Evolutionary conservation across 2,888 invertebrate species (phyloP), one percentile per base, ranked within the genome.

Genomic region (Drosophila gaucha): DNA sequence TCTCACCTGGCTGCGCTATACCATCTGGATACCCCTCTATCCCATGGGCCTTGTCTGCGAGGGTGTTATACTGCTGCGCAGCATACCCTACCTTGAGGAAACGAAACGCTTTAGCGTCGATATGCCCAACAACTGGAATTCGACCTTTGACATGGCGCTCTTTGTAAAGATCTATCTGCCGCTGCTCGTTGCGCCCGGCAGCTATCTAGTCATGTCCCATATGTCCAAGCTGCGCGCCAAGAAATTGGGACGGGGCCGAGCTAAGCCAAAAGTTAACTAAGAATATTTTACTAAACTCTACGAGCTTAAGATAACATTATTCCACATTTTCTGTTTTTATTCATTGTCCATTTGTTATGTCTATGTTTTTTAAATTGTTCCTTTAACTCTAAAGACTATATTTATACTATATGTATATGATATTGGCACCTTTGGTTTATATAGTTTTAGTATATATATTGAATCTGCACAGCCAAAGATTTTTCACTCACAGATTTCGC

Each of bases 1-100:
- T 3, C 91, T 99, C 8, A 98, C 97, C 0, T 99, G 98, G 98
- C 92, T 99, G 2, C 94, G 99, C 14, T 98, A 99, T 91, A 96
- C 97, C 0, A 93, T 97, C 57, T 99, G 98, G 98, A 97, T 99
- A 74, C 95, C 97, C 0, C 93, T 98, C 0, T 99, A 98, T 91
- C 99, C 99, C 0, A 90, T 98, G 35, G 98, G 98, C 6, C 95
- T 98, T 78, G 88, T 97, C 1, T 96, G 96, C 86, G 98, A 99
- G 93, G 96, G 97, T 0, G 94, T 96, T 3, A 94, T 97, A 12
- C 93, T 96, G 38, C 92, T 97, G 16, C 93, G 97, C 51, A 96
- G 97, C 90, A 96, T 98, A 88, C 97, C 97, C 0, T 97, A 96
- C 90, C 96, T 97, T 86, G 97, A 98, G 77, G 96, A 97, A 88